Evolutionary conservation across 2,888 invertebrate genomes (phyloP).

Genomic region (Ferrisia virgata): DNA sequence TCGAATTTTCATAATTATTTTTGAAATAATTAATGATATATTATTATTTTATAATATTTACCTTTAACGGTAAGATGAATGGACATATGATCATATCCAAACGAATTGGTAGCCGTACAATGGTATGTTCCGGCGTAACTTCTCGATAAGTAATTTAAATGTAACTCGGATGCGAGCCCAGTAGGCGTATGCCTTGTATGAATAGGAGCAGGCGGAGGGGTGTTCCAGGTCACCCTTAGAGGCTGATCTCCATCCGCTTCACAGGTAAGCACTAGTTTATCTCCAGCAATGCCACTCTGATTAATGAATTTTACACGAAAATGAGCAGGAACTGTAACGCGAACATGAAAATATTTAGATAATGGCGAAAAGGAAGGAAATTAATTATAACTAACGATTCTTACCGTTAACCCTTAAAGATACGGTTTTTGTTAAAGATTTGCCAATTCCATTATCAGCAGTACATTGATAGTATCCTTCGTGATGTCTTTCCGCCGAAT

Average conservation of each 20-base stretch:
- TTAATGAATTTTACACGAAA: conserved; percentile 50
- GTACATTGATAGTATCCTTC: conserved; percentile 84
- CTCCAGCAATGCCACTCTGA: conserved; percentile 50
- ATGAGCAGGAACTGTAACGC: conserved; percentile 54
- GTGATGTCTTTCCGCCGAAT: conserved; percentile 69
- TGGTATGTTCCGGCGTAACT: conserved; percentile 53
- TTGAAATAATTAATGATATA: too few species aligned
- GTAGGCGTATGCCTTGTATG: conserved; percentile 50
- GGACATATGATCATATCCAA: conserved; percentile 55
- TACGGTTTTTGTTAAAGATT: conserved; percentile 77
- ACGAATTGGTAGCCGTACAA: conserved; percentile 56
- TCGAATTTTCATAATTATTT: too few species aligned
- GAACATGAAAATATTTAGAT: neutral
- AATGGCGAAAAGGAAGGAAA: neutral
- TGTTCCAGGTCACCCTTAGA: conserved; percentile 50
- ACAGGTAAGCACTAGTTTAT: conserved; percentile 49
- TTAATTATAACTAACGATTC: conserved; percentile 49
- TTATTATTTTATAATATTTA: too few species aligned
- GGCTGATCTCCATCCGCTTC: conserved; percentile 51
- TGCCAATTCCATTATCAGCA: conserved; percentile 78
- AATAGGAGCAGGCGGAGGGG: conserved; percentile 48
- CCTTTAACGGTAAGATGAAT: conserved; percentile 57
- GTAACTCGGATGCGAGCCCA: conserved; percentile 53
- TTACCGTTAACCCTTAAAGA: conserved; percentile 76
- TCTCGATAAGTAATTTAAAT: conserved; percentile 50